phyloP scores from a whole-genome alignment of 2,113 vertebrate species.

The Hydropotes inermis region DNA sequence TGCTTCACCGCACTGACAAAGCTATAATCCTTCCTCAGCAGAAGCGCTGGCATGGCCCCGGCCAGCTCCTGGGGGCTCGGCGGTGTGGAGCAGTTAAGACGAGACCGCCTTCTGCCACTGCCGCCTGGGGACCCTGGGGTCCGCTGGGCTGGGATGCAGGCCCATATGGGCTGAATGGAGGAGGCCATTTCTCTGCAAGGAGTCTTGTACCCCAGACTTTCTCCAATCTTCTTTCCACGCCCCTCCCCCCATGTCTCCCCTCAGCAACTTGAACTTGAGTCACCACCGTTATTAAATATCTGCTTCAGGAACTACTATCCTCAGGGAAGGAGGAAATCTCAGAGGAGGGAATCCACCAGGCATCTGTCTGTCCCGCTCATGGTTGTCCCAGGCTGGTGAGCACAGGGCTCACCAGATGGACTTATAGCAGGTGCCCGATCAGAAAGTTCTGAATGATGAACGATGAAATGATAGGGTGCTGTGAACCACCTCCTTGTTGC shows the following conservation, averaged over 20 bases:
- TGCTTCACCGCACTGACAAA: not conserved
- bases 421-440: not conserved
- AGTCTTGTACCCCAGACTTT: not conserved
- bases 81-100: no score
- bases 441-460: not conserved
- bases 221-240: not conserved
- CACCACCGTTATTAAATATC: not conserved
- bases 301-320: not conserved
- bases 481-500: not conserved
- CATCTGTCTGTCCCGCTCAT: not conserved
- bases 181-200: not conserved
- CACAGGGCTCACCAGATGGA: fast-evolving
- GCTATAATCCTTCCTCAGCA: not conserved
- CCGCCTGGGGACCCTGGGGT: not conserved
- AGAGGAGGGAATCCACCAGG: not conserved
- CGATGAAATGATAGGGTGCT: fast-evolving
- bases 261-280: not conserved
- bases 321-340: not conserved
- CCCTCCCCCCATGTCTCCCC: fast-evolving
- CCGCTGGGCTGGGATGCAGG: fast-evolving
- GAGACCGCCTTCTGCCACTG: not conserved
- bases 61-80: not conserved
- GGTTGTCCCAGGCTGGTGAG: not conserved
- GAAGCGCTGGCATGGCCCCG: not conserved
- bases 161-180: not conserved